These are phyloP conservation scores for Cyprinodon tularosa DNA, from an alignment of 2,113 vertebrate genomes.

Conservation along the genomic window DNA sequence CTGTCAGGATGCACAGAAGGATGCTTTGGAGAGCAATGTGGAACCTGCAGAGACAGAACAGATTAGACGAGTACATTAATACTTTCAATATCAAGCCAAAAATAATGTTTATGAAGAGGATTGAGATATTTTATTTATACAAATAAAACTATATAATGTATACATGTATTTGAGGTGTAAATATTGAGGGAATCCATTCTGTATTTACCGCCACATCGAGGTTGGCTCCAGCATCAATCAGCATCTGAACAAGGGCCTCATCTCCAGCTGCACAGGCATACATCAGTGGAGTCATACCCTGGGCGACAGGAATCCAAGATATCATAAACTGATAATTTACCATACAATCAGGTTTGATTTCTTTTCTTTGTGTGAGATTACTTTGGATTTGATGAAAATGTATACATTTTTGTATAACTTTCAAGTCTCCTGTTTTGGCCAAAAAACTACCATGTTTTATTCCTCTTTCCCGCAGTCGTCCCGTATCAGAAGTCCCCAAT, in stretches of 20 bases:
- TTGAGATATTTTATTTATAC: neutral
- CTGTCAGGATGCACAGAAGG: constrained; percentile 96
- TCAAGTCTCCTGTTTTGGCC: no score
- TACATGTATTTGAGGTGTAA: neutral
- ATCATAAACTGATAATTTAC: neutral
- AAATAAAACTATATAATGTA: neutral
- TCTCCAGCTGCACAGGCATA: constrained; percentile 96
- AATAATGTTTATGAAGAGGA: neutral
- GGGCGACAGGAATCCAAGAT: constrained; percentile 24
- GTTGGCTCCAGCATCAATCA: constrained; percentile 94
- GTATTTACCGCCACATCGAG: constrained; percentile 81
- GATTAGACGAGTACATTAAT: constrained; percentile 7
- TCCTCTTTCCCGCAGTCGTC: no score
- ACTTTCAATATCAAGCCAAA: neutral
- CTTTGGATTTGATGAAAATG: neutral
- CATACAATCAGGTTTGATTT: neutral
- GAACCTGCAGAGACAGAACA: constrained; percentile 81
- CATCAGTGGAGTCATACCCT: constrained; percentile 98
- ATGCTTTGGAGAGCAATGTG: constrained; percentile 83
- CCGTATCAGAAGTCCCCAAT: no score
- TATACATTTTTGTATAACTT: no score
- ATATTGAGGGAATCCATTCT: constrained; percentile 13
- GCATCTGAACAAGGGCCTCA: constrained; percentile 97
- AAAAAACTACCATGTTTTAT: no score
- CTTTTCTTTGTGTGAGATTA: neutral